Conservation (phyloP, 2,888 invertebrate species). For the Craniophora ligustri region DNA sequence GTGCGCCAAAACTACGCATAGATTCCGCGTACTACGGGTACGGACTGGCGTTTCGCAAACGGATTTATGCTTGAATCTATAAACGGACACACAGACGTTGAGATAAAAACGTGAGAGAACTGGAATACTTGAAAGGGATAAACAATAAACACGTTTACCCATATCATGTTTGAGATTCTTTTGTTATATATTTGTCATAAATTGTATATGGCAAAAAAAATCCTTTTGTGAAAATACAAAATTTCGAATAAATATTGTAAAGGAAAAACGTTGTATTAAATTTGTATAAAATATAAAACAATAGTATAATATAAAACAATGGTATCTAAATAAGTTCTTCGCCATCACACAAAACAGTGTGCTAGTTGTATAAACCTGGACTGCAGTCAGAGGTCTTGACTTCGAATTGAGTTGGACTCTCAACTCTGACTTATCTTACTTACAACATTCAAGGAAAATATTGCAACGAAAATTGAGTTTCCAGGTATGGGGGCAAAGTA, state of each 20-base stretch:
- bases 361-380: no score
- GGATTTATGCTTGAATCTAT: slow-evolving; percentile 79
- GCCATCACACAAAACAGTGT: no score
- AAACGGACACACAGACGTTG: slow-evolving; percentile 63
- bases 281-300: not conserved
- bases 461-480: no score
- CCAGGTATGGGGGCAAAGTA: no score
- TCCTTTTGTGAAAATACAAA: slow-evolving; percentile 12
- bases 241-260: not conserved
- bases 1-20: slow-evolving; percentile 77
- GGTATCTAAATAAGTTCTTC: no score
- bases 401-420: no score
- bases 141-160: slow-evolving; percentile 56
- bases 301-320: no score
- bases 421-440: no score
- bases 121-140: slow-evolving; percentile 47
- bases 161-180: slow-evolving; percentile 44
- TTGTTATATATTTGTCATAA: slow-evolving; percentile 8
- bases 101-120: slow-evolving; percentile 54
- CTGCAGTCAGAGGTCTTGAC: no score
- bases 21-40: slow-evolving; percentile 65
- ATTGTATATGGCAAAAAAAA: no score
- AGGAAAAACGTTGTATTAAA: not conserved
- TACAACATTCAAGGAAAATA: no score
- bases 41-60: slow-evolving; percentile 72